These are phyloP conservation scores for Stenopsyche tienmushanensis DNA, from an alignment of 1,140 invertebrate species.

Conservation along the genomic window DNA sequence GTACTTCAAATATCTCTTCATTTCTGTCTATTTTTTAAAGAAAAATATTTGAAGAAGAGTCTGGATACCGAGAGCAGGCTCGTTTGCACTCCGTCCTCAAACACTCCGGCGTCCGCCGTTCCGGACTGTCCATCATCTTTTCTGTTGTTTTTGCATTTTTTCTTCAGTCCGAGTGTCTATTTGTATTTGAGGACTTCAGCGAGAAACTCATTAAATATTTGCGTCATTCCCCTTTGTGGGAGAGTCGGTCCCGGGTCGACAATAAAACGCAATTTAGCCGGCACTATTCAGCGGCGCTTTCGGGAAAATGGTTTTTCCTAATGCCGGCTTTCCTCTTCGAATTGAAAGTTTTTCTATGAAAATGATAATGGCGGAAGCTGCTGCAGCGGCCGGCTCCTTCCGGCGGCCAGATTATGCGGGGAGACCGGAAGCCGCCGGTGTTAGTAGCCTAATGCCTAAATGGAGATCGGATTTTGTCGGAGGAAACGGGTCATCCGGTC, in stretches of 20 bases:
- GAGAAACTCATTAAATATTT: constrained; percentile 8
- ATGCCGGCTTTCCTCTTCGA: constrained; percentile 4
- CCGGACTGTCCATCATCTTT: no score
- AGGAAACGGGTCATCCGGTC: constrained; percentile 4
- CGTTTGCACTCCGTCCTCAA: no score
- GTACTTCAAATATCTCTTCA: no score
- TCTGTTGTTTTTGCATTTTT: no score
- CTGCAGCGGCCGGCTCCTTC: constrained; percentile 6
- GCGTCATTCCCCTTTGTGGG: background rate
- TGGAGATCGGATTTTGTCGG: constrained; percentile 10
- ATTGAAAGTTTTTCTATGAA: constrained; percentile 10
- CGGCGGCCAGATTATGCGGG: constrained; percentile 1
- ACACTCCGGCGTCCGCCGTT: no score
- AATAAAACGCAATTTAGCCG: constrained; percentile 5
- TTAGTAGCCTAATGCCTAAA: constrained; percentile 1
- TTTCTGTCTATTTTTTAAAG: no score
- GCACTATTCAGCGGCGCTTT: background rate
- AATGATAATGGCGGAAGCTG: constrained; percentile 3
- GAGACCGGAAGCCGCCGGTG: constrained; percentile 5
- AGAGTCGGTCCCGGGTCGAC: constrained; percentile 1
- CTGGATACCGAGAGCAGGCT: no score
- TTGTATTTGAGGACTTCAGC: background rate
- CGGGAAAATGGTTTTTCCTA: background rate
- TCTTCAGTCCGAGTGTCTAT: background rate
- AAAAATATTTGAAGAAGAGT: no score